Conservation (phyloP, 2,797 vertebrate species). For the Coregonus ussuriensis region DNA sequence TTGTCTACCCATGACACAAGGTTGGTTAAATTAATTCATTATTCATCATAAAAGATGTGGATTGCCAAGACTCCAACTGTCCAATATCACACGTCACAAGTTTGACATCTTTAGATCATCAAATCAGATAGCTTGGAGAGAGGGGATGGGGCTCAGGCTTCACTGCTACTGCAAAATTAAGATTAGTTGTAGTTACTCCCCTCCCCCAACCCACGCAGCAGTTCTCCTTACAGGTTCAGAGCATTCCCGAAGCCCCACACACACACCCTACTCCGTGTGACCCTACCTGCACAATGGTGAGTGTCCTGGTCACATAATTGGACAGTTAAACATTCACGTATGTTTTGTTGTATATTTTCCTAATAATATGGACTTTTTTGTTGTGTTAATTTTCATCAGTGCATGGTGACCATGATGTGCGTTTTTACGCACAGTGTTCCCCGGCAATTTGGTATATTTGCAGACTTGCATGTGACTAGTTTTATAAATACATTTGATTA, state of each 20-base stretch:
- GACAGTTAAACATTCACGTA: not conserved
- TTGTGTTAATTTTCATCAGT: too few relatives aligned
- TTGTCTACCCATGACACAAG: too few relatives aligned
- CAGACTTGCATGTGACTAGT: too few relatives aligned
- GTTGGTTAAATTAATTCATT: too few relatives aligned
- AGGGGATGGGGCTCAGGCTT: constrained; percentile 62
- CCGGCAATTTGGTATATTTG: too few relatives aligned
- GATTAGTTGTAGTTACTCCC: constrained; percentile 60
- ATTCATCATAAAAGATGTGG: not conserved
- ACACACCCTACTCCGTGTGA: constrained; percentile 52
- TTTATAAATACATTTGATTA: too few relatives aligned
- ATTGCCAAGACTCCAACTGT: constrained; percentile 53
- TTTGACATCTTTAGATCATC: constrained; percentile 77
- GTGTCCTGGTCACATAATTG: constrained; percentile 46
- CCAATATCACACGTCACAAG: constrained; percentile 71
- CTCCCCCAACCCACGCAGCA: constrained; percentile 61
- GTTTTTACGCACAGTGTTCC: too few relatives aligned
- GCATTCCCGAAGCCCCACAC: constrained; percentile 64
- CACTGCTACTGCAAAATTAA: constrained; percentile 59
- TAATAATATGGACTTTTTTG: not conserved
- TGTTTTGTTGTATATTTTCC: constrained; percentile 8
- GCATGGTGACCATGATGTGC: too few relatives aligned
- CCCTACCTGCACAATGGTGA: constrained; percentile 77
- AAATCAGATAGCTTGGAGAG: constrained; percentile 73
- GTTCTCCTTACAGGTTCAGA: constrained; percentile 69